Evolutionary conservation across 2,113 vertebrate genomes (phyloP), one percentile per base, ranked within the genome.

Genomic region (Eudyptes chrysolophus): DNA sequence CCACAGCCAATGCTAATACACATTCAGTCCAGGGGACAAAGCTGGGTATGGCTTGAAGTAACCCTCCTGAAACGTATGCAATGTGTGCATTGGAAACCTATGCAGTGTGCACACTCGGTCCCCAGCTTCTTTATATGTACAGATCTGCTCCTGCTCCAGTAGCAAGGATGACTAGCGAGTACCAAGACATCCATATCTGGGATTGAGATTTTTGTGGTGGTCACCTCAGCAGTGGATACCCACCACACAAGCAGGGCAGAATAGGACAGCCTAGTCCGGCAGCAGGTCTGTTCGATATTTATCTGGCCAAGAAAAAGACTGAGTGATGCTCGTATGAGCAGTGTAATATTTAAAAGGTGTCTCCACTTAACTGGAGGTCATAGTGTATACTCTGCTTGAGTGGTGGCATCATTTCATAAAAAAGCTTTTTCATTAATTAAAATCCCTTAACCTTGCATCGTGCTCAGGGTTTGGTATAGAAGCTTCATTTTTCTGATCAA

Each of bases 401-500:
- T 92, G 66, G 93, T 86, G 51, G 89, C 77, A 92, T 85, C 82
- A 71, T 95, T 95, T 96, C 90, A 94, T 95, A 97, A 96, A 96
- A 98, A 96, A 90, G 86, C 95, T 96, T 89, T 94, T 89, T 90
- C 97, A 74, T 97, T 97, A 97, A 97, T 98, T 97, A 97, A 94
- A 97, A 84, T 90, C 92, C 74, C 94, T 90, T 96, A 98, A 94
- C 91, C 87, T 92, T 80, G 79, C 46, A 18, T 87, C 72, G 26
- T 90, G 96, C 90, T 81, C 84, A 40, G 83, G 58, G 60, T 94
- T 96, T 96, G 83, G 25, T 70, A 81, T 32, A 84, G 83, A 92
- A 96, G 92, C 70, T 90, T 92, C 78, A 51, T 94, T 97, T 92
- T 98, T 94, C 93, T 89, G 97, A 96, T 97, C 89, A 87, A 97